A percentile compares a stretch with the other conserved stretches of the same genome.
Conservation (phyloP, 1,140 invertebrate species). For the Acyrthosiphon pisum region DNA sequence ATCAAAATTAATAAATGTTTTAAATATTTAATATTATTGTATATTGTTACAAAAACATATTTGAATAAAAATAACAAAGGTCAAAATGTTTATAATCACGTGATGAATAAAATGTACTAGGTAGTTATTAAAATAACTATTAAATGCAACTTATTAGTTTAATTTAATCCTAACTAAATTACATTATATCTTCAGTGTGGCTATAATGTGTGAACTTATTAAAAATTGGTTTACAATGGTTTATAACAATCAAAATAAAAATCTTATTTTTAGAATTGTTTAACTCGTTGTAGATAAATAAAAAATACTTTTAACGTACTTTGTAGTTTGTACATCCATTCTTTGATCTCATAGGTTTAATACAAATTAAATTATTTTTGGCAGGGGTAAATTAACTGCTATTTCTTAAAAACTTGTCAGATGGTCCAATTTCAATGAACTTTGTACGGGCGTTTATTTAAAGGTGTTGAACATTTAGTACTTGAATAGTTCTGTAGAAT, state of each 20-base stretch:
- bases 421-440: not conserved
- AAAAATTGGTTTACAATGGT: not conserved
- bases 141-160: not conserved
- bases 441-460: not conserved
- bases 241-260: not conserved
- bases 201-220: not conserved
- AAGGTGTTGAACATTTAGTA: not conserved
- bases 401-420: not conserved
- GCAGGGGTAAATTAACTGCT: not conserved
- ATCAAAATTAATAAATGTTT: not conserved
- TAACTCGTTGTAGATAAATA: not conserved
- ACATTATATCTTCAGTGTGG: not conserved
- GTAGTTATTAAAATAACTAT: not conserved
- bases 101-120: not conserved
- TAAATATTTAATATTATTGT: conserved; percentile 7
- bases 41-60: not conserved
- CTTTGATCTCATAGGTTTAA: not conserved
- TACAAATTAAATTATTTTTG: not conserved
- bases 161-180: not conserved
- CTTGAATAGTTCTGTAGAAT: not conserved
- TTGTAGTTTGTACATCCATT: not conserved
- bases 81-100: conserved; percentile 20
- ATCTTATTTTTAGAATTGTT: not conserved
- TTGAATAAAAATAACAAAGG: not conserved
- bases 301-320: not conserved